Evolutionary conservation across 1,140 invertebrate species (phyloP).

Genomic region (Hesperophylax magnus): DNA sequence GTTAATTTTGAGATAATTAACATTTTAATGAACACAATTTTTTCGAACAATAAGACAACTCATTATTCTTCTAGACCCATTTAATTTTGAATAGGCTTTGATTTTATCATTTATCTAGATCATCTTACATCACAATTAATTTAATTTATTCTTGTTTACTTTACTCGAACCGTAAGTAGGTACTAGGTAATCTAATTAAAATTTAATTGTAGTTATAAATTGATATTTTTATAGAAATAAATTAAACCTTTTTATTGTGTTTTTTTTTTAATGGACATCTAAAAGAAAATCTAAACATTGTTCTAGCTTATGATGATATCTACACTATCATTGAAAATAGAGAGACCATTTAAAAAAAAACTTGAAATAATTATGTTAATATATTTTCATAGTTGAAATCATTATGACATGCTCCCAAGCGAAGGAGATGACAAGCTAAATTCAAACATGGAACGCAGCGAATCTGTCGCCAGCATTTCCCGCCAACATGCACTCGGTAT

Average conservation of each 20-base stretch:
- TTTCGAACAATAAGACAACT: slow-evolving; percentile 24
- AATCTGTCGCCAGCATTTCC: slow-evolving; percentile 46
- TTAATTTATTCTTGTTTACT: slow-evolving; percentile 16
- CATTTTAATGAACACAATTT: slow-evolving; percentile 40
- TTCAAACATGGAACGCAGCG: slow-evolving; percentile 43
- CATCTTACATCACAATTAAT: not conserved
- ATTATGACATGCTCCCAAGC: not conserved
- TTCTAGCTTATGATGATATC: too few relatives aligned
- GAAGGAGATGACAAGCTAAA: slow-evolving; percentile 39
- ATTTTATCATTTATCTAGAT: slow-evolving; percentile 13
- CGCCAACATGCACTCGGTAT: slow-evolving; percentile 25
- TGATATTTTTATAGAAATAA: too few relatives aligned
- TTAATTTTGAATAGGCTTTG: slow-evolving; percentile 8
- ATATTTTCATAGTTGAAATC: too few relatives aligned
- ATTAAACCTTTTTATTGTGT: too few relatives aligned
- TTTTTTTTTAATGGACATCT: too few relatives aligned
- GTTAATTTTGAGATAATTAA: slow-evolving; percentile 34
- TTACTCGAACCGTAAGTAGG: too few relatives aligned
- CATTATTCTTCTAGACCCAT: slow-evolving; percentile 14
- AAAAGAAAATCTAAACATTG: too few relatives aligned
- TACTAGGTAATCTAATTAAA: too few relatives aligned
- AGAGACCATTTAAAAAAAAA: too few relatives aligned
- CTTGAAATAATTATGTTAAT: too few relatives aligned
- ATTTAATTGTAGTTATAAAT: too few relatives aligned
- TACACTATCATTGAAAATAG: too few relatives aligned